Evolutionary conservation across 2,797 vertebrate species (phyloP), one percentile per base, ranked within the genome.

Genomic region (Etheostoma nigrum): DNA sequence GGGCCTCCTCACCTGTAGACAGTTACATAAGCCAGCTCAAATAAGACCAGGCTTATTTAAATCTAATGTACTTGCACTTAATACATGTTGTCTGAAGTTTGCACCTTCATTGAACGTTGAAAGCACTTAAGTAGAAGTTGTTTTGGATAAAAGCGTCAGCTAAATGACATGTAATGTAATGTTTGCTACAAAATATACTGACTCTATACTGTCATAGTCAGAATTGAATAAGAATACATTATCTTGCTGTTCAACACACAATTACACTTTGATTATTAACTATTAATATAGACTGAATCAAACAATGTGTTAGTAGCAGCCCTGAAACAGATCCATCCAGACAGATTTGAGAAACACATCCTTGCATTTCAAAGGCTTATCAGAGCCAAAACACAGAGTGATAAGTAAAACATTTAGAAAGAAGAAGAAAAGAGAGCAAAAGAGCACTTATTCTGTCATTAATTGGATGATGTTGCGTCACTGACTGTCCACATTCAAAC

Each of bases 131-230:
- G 3, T 40, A 9, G 9, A 40, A 11, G 10, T 40, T 2, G 10
- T 10, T 40, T 40, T 40, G 36, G 36, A 40, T 11, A 40, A 40
- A 40, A 40, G 36, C 36, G 10, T 40, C 36, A 11, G 36, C 10
- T 40, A 40, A 40, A 40, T 40, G 36, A 40, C 2, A 40, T 40
- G 36, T 40, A 36, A 36, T 36, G 33, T 36, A 40, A 36, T 36
- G 30, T 74, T 72, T 71, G 36, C 42, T 30, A 49, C 42, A 71
- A 77, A 74, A 63, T 15, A 51, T n/a, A 57, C 58, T 49, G n/a
- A 52, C 42, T 74, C 13, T n/a, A 30, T n/a, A 54, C 36, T 27
- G 60, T 63, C 25, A 49, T 1, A 15, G 42, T 63, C 25, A 64
- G 19, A 53, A 25, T 36, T 48, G 44, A 47, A 74, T 48, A 57